Percentiles rank a stretch among this genome's conserved stretches.
Evolutionary conservation across 2,888 invertebrate species (phyloP).

Genomic region (Phalera bucephala): DNA sequence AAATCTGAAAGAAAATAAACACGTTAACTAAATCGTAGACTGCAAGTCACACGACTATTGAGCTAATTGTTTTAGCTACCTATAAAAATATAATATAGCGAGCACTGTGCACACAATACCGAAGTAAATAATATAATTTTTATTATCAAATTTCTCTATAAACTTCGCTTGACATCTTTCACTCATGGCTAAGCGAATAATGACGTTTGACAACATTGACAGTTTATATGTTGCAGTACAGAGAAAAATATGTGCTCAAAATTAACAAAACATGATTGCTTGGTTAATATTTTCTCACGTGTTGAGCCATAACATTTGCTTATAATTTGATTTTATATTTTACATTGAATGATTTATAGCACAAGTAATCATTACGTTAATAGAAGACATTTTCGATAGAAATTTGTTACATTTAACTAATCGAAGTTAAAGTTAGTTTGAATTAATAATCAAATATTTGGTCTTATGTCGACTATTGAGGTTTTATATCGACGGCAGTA

Average conservation of each 20-base stretch:
- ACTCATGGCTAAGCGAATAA: constrained; percentile 74
- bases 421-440: too few species aligned
- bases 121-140: constrained; percentile 73
- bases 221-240: constrained; percentile 10
- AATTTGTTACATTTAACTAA: too few species aligned
- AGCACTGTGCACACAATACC: constrained; percentile 60
- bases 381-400: too few species aligned
- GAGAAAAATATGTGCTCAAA: not conserved
- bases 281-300: not conserved
- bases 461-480: too few species aligned
- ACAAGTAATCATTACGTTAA: too few species aligned
- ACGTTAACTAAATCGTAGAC: constrained; percentile 32
- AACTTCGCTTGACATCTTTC: constrained; percentile 79
- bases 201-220: constrained; percentile 65
- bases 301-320: too few species aligned
- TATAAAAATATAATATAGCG: constrained; percentile 70
- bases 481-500: too few species aligned
- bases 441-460: too few species aligned
- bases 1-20: constrained; percentile 63
- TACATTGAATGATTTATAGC: too few species aligned
- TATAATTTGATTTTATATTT: too few species aligned
- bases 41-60: constrained; percentile 16
- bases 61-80: constrained; percentile 41
- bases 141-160: constrained; percentile 72
- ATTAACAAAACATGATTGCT: not conserved